A percentile compares a stretch with the other conserved stretches of the same genome.
phyloP scores from a whole-genome alignment of 1,140 invertebrate species.

The Pemphigus obesinymphae region DNA sequence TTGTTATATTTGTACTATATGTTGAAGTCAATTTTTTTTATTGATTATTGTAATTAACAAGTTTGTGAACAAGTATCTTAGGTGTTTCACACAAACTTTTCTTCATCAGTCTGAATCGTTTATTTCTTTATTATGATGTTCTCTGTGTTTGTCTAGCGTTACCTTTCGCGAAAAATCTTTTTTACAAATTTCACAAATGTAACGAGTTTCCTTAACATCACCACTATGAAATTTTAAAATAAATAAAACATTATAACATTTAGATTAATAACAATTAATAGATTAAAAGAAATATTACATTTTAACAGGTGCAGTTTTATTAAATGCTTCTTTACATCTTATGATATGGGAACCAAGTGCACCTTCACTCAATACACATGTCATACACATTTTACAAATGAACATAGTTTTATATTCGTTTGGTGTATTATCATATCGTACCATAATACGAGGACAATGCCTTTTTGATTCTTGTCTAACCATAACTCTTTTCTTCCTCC shows the following conservation, averaged over 20 bases:
- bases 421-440: neutral
- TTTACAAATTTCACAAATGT: neutral
- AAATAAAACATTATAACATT: neutral
- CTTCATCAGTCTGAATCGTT: no score
- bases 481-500: neutral
- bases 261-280: neutral
- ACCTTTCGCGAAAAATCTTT: neutral
- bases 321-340: neutral
- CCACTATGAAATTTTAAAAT: neutral
- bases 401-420: neutral
- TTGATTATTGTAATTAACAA: no score
- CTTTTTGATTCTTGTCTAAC: neutral
- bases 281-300: neutral
- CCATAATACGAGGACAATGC: neutral
- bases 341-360: neutral
- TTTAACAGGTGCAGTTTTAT: neutral
- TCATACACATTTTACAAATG: neutral
- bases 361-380: neutral
- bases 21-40: no score
- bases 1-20: no score
- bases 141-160: neutral
- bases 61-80: no score
- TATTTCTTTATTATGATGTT: no score
- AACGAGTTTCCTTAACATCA: neutral
- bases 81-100: no score